Conservation (phyloP, 2,888 invertebrate species). For the Tiliacea citrago region DNA sequence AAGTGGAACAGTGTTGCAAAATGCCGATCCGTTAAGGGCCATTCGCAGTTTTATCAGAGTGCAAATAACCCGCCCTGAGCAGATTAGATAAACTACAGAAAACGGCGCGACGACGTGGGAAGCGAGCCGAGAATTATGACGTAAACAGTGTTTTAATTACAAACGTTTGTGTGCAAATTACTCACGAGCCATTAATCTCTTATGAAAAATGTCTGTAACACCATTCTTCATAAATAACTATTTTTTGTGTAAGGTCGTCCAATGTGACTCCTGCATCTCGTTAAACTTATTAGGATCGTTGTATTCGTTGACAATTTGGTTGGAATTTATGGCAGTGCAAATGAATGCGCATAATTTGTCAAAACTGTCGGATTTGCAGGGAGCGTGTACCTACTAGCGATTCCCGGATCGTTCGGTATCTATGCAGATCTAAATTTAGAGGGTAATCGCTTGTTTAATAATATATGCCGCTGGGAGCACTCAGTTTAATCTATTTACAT, state of each 20-base stretch:
- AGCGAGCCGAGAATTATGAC: conserved; percentile 73
- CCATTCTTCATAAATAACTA: conserved; percentile 63
- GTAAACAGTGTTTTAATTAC: conserved; percentile 73
- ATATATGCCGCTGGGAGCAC: conserved; percentile 77
- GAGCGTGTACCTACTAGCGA: conserved; percentile 73
- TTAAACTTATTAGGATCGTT: conserved; percentile 57
- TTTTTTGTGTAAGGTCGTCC: conserved; percentile 63
- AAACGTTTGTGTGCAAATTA: conserved; percentile 70
- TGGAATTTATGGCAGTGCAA: conserved; percentile 68
- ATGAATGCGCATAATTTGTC: conserved; percentile 85
- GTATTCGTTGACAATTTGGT: conserved; percentile 63
- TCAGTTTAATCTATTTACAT: conserved; percentile 75
- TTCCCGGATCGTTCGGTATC: conserved; percentile 76
- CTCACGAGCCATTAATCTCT: conserved; percentile 66
- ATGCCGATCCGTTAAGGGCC: conserved; percentile 83
- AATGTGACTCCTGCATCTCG: conserved; percentile 67
- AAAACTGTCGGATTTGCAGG: conserved; percentile 80
- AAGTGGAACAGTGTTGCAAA: conserved; percentile 76
- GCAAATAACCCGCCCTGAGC: conserved; percentile 87
- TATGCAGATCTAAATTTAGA: conserved; percentile 84
- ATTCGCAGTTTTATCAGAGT: conserved; percentile 84
- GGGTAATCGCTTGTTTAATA: conserved; percentile 83
- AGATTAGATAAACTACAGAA: conserved; percentile 88
- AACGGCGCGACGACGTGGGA: conserved; percentile 81
- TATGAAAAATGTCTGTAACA: conserved; percentile 63